A percentile compares a stretch with the other conserved stretches of the same genome.
phyloP scores from a whole-genome alignment of 2,797 vertebrate species.

The Gallinago nigripennis region DNA sequence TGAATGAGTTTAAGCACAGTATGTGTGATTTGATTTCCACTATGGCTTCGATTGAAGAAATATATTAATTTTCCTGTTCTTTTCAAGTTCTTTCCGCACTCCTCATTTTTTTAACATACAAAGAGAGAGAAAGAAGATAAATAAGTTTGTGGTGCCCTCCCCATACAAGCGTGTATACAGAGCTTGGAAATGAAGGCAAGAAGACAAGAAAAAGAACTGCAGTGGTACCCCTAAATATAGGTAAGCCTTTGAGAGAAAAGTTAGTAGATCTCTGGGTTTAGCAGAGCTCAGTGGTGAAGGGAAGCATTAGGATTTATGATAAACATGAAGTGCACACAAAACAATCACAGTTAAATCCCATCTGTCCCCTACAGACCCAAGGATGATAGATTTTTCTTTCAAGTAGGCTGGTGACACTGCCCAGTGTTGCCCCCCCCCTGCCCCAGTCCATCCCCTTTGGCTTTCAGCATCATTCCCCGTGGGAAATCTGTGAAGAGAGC shows the following conservation, averaged over 20 bases:
- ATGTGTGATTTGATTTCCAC: neutral
- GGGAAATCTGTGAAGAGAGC: constrained; percentile 40
- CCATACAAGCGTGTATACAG: neutral
- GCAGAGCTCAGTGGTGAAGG: neutral
- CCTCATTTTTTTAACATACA: neutral
- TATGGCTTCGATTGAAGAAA: neutral
- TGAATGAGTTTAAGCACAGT: neutral
- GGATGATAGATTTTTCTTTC: constrained; percentile 40
- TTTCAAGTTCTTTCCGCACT: neutral
- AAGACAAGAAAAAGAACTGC: neutral
- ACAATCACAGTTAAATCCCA: neutral
- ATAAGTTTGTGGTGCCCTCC: neutral
- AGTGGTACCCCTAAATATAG: neutral
- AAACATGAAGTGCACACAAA: neutral
- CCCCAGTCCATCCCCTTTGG: neutral
- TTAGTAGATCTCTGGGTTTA: neutral
- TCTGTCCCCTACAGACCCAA: neutral
- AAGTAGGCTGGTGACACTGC: neutral
- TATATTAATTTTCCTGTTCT: neutral
- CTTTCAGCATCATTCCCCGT: neutral
- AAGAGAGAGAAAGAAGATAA: neutral
- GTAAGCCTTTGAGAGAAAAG: neutral
- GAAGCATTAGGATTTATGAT: neutral
- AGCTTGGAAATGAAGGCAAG: neutral
- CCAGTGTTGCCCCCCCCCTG: neutral